phyloP scores from a whole-genome alignment of 2,113 vertebrate species.

The Boleophthalmus pectinirostris region DNA sequence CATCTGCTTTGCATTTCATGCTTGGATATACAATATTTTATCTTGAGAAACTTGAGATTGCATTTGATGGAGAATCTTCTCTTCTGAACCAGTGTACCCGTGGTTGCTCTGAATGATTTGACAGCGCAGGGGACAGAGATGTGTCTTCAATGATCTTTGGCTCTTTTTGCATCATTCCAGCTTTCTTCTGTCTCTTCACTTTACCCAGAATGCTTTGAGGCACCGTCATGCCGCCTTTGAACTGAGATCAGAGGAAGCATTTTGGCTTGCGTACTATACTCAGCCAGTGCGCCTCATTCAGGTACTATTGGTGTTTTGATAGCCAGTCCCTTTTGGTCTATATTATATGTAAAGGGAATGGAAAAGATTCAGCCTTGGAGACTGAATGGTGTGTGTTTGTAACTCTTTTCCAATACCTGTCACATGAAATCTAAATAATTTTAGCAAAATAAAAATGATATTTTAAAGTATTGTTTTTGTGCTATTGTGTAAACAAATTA shows the following conservation, averaged over 20 bases:
- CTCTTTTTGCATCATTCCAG: slow-evolving; percentile 45
- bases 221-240: slow-evolving; percentile 79
- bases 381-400: neutral
- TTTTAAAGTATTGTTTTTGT: neutral
- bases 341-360: slow-evolving; percentile 5
- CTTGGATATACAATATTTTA: neutral
- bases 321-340: slow-evolving; percentile 5
- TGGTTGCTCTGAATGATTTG: slow-evolving; percentile 71
- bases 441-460: neutral
- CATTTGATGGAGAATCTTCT: neutral
- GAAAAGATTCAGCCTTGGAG: neutral
- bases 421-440: neutral
- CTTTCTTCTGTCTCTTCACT: slow-evolving; percentile 49
- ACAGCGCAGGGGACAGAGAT: slow-evolving; percentile 67
- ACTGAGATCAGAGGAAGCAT: slow-evolving; percentile 77
- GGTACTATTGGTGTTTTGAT: slow-evolving; percentile 61
- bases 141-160: slow-evolving; percentile 50
- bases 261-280: slow-evolving; percentile 59
- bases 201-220: slow-evolving; percentile 74
- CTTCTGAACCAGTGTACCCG: slow-evolving; percentile 48
- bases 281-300: slow-evolving; percentile 60
- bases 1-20: neutral
- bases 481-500: neutral
- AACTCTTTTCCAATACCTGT: neutral
- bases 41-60: neutral